Evolutionary conservation across 2,797 vertebrate genomes (phyloP).

Genomic region (Enteromius unitaeniatus): DNA sequence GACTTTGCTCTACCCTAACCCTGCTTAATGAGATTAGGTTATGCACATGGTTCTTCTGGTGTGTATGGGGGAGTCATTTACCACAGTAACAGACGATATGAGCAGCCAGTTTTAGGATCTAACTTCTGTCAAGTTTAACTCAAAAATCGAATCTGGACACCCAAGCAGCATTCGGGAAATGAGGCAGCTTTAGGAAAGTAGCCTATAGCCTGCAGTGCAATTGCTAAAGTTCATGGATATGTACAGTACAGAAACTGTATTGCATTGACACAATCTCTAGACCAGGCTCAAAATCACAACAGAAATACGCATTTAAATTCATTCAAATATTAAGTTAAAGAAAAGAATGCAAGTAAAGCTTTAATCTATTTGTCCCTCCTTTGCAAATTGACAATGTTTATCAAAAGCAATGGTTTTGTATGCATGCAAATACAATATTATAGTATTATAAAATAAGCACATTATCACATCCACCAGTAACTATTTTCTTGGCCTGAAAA

Average conservation of each 20-base stretch:
- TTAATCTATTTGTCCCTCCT: not conserved
- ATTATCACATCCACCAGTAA: not conserved
- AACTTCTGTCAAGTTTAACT: conserved; percentile 55
- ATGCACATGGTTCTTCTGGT: conserved; percentile 76
- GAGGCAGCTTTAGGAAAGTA: not conserved
- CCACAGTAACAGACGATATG: conserved; percentile 64
- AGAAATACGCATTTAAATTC: not conserved
- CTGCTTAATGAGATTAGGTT: conserved; percentile 78
- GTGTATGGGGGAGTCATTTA: conserved; percentile 73
- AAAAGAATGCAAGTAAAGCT: not conserved
- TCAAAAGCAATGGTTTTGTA: not conserved
- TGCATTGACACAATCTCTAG: not conserved
- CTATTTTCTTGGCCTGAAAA: not conserved
- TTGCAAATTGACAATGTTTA: not conserved
- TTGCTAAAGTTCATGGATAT: not conserved
- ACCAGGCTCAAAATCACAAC: not conserved
- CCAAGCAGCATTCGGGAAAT: conserved; percentile 10
- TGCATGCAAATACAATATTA: not conserved
- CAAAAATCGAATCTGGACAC: conserved; percentile 26
- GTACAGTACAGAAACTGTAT: not conserved
- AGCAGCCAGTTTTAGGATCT: conserved; percentile 64
- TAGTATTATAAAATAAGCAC: not conserved
- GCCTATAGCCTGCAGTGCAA: too few species aligned
- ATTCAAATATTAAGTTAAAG: not conserved
- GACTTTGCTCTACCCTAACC: conserved; percentile 70